These are phyloP conservation scores for Zaprionus lachaisei DNA, from an alignment of 1,140 invertebrate genomes.

Conservation along the genomic window DNA sequence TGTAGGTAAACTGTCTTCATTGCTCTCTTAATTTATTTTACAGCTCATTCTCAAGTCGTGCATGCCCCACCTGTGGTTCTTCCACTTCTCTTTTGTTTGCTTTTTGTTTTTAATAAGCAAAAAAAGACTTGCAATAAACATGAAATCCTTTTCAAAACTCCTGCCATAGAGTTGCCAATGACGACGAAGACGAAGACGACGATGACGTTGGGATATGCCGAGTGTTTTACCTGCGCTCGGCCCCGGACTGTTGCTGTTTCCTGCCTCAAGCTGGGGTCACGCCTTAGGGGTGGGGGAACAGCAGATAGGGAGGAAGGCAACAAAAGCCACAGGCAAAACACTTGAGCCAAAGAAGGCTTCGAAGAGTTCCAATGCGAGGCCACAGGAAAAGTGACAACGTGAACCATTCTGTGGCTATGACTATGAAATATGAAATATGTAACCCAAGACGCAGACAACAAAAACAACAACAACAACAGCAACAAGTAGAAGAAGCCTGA, in stretches of 20 bases:
- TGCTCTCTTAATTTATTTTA: not conserved
- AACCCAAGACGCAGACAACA: conserved; percentile 68
- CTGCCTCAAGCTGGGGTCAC: conserved; percentile 31
- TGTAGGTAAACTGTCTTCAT: not conserved
- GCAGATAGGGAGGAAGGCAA: conserved; percentile 5
- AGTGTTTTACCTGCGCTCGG: not conserved
- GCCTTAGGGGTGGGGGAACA: conserved; percentile 12
- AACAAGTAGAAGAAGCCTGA: conserved; percentile 39
- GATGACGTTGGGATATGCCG: conserved; percentile 43
- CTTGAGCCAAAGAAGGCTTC: conserved; percentile 74
- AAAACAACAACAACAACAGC: conserved; percentile 16
- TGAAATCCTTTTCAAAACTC: conserved; percentile 69
- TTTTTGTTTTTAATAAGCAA: conserved; percentile 49
- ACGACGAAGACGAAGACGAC: conserved; percentile 15
- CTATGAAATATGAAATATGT: conserved; percentile 78
- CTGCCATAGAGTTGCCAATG: conserved; percentile 39
- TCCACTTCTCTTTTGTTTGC: conserved; percentile 19
- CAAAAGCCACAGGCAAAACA: conserved; percentile 63
- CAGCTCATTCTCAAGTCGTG: not conserved
- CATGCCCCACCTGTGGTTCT: conserved; percentile 34
- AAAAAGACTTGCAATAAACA: conserved; percentile 44
- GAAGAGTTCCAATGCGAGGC: conserved; percentile 53
- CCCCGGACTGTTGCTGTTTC: conserved; percentile 54
- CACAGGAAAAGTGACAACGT: conserved; percentile 50
- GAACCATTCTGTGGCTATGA: conserved; percentile 36